Evolutionary conservation across 2,797 vertebrate species (phyloP).

Genomic region (Hafferia zeledoni): DNA sequence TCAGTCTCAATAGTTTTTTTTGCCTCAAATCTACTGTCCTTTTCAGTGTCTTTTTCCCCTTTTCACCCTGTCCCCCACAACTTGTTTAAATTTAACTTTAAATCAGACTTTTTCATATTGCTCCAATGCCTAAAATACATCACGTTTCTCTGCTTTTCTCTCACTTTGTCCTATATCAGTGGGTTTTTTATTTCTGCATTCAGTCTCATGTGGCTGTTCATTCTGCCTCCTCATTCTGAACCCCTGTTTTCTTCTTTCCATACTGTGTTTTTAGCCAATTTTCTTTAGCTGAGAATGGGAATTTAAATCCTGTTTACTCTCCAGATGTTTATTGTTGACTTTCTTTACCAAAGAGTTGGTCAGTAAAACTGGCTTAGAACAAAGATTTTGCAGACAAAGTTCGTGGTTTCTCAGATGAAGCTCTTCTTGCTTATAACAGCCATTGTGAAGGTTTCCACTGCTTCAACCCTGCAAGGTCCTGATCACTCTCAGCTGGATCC

Average conservation of each 20-base stretch:
- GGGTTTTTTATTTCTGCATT: neutral
- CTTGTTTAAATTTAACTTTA: neutral
- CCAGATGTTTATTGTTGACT: neutral
- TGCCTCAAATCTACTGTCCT: neutral
- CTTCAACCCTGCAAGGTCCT: neutral
- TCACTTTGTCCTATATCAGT: neutral
- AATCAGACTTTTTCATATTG: neutral
- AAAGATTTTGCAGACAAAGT: neutral
- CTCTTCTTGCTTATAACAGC: neutral
- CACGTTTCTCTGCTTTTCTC: neutral
- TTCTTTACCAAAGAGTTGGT: neutral
- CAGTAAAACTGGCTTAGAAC: neutral
- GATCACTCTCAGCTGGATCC: neutral
- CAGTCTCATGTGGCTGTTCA: neutral
- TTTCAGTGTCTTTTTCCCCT: neutral
- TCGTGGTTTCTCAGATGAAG: neutral
- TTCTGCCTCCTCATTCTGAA: neutral
- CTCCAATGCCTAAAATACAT: neutral
- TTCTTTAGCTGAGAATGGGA: neutral
- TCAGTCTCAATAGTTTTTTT: neutral
- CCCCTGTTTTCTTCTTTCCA: neutral
- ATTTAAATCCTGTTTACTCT: neutral
- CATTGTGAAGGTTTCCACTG: neutral
- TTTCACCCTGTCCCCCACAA: accelerated
- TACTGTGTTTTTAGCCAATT: neutral